Percentiles rank a stretch among this genome's conserved stretches.
phyloP scores from a whole-genome alignment of 2,797 vertebrate species.

The Halcyon chelicuti region DNA sequence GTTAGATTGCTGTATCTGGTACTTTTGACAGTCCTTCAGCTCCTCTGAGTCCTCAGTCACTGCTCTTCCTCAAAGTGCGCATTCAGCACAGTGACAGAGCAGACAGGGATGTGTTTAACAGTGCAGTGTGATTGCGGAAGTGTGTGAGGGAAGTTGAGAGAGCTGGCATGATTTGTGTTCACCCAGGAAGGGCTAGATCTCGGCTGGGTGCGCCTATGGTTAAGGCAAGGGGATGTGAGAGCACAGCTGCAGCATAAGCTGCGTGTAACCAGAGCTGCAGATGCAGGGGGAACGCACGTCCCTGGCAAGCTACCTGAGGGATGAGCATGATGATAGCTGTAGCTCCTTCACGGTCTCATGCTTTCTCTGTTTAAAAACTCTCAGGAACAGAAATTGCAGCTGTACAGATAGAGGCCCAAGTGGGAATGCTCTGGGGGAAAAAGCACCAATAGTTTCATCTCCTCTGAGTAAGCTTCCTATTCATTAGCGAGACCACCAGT shows the following conservation, averaged over 20 bases:
- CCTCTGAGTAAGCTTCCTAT: not conserved
- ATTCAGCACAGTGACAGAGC: not conserved
- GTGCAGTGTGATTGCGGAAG: not conserved
- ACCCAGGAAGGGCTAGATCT: not conserved
- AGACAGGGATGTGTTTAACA: not conserved
- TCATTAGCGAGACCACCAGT: not conserved
- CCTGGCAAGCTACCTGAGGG: not conserved
- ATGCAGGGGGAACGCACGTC: fast-evolving
- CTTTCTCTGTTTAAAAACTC: not conserved
- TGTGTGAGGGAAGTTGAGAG: fast-evolving
- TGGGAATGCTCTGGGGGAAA: not conserved
- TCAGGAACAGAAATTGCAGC: not conserved
- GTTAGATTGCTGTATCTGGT: not conserved
- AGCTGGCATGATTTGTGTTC: not conserved
- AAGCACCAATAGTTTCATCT: not conserved
- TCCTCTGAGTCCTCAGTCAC: not conserved
- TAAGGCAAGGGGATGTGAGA: not conserved
- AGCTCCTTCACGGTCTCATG: not conserved
- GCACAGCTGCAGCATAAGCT: fast-evolving
- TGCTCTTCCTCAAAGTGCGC: not conserved
- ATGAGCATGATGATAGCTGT: not conserved
- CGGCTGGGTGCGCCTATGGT: not conserved
- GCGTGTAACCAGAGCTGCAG: fast-evolving
- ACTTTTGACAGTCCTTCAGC: not conserved
- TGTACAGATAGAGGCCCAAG: not conserved